A percentile compares a stretch with the other conserved stretches of the same genome.
These are phyloP conservation scores for Agrotis segetum DNA, from an alignment of 2,888 invertebrate species.

Conservation along the genomic window DNA sequence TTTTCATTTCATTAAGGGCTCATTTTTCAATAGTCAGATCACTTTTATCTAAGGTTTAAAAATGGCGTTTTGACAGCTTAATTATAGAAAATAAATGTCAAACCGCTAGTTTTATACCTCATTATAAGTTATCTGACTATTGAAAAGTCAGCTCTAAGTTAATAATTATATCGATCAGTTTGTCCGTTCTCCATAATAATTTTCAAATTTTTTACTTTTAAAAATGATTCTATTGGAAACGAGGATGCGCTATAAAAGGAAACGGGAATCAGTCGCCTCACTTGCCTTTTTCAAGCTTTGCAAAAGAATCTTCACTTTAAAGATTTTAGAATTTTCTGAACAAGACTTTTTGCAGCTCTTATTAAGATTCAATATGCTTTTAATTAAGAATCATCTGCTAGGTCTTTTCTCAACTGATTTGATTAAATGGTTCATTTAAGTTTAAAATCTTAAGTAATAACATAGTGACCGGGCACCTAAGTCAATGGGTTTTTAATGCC, in stretches of 20 bases:
- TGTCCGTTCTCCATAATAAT: background rate
- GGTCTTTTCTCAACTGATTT: background rate
- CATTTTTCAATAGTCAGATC: too few relatives aligned
- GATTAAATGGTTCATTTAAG: background rate
- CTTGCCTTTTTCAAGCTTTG: constrained; percentile 3
- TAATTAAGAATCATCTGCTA: constrained; percentile 25
- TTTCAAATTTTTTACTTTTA: constrained; percentile 22
- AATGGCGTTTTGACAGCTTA: too few relatives aligned
- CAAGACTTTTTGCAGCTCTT: background rate
- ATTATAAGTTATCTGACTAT: too few relatives aligned
- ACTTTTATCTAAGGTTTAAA: too few relatives aligned
- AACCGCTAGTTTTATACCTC: too few relatives aligned
- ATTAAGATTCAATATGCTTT: constrained; percentile 17
- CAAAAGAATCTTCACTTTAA: constrained; percentile 7
- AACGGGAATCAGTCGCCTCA: background rate
- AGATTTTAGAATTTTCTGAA: constrained; percentile 5
- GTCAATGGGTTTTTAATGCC: background rate
- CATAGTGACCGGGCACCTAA: too few relatives aligned
- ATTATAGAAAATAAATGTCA: too few relatives aligned
- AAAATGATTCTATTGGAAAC: constrained; percentile 6
- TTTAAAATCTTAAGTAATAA: constrained; percentile 3
- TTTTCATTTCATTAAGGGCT: too few relatives aligned
- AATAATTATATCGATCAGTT: too few relatives aligned
- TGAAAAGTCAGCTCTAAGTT: too few relatives aligned
- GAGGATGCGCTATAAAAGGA: background rate